phyloP scores from a whole-genome alignment of 2,113 vertebrate genomes.

The Microtus oregoni region DNA sequence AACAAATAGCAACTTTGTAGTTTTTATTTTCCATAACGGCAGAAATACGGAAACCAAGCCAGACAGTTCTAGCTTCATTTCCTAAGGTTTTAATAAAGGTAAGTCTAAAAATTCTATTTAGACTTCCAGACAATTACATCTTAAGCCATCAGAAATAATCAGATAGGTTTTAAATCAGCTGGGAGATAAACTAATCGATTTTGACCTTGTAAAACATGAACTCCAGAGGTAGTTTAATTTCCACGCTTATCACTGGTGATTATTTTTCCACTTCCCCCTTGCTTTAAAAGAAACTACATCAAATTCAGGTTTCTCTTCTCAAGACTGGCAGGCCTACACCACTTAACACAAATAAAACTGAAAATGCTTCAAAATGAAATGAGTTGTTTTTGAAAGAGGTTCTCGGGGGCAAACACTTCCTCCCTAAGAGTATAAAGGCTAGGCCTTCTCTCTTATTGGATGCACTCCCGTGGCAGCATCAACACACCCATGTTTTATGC shows the following conservation, averaged over 20 bases:
- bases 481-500: slow-evolving; percentile 76
- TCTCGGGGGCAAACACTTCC: slow-evolving; percentile 62
- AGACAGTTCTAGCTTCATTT: slow-evolving; percentile 76
- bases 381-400: slow-evolving; percentile 76
- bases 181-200: slow-evolving; percentile 85
- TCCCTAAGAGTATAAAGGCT: slow-evolving; percentile 66
- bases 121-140: slow-evolving; percentile 81
- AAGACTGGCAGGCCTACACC: slow-evolving; percentile 65
- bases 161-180: slow-evolving; percentile 85
- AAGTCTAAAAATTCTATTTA: slow-evolving; percentile 82
- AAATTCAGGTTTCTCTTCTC: slow-evolving; percentile 69
- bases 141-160: slow-evolving; percentile 85
- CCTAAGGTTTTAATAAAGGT: slow-evolving; percentile 82
- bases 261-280: slow-evolving; percentile 82
- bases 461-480: slow-evolving; percentile 60
- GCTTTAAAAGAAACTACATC: slow-evolving; percentile 79
- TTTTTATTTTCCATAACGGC: slow-evolving; percentile 80
- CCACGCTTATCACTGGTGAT: slow-evolving; percentile 85
- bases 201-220: slow-evolving; percentile 83
- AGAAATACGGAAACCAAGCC: slow-evolving; percentile 81
- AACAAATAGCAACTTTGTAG: slow-evolving; percentile 66
- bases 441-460: slow-evolving; percentile 72
- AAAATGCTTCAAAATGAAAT: slow-evolving; percentile 72
- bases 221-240: slow-evolving; percentile 85
- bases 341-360: slow-evolving; percentile 81